Percentiles rank a stretch among this genome's conserved stretches.
These are phyloP conservation scores for Heptranchias perlo DNA, from an alignment of 2,113 vertebrate genomes.

Conservation along the genomic window DNA sequence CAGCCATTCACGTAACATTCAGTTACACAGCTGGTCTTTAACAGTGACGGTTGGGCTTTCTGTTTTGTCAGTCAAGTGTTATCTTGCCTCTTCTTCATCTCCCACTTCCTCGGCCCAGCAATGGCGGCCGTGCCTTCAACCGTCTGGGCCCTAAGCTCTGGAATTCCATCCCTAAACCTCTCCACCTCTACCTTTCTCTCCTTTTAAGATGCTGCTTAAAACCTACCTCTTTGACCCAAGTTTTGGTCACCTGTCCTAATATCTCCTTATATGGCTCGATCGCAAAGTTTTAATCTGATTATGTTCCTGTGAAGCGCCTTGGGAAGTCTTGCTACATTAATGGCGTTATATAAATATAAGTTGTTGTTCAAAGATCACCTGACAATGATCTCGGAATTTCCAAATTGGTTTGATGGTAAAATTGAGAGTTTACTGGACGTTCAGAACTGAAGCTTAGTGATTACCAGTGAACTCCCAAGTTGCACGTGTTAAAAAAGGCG, in stretches of 20 bases:
- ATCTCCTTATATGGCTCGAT: not conserved
- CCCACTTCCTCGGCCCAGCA: not conserved
- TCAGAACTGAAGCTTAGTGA: not conserved
- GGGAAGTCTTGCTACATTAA: not conserved
- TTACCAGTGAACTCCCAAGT: too few relatives aligned
- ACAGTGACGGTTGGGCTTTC: not conserved
- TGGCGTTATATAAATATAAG: too few relatives aligned
- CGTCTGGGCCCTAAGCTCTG: not conserved
- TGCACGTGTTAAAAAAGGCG: not conserved
- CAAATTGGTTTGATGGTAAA: not conserved
- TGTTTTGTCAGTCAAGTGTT: not conserved
- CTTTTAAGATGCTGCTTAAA: not conserved
- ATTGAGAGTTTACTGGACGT: not conserved
- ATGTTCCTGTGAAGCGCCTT: not conserved
- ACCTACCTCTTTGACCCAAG: not conserved
- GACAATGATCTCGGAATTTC: not conserved
- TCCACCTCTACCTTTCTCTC: not conserved
- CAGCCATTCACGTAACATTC: not conserved
- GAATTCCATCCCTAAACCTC: not conserved
- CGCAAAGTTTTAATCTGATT: not conserved
- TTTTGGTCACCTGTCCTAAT: not conserved
- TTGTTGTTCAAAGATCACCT: not conserved
- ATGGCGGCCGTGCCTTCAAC: not conserved
- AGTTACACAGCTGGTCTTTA: not conserved
- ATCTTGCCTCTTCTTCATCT: not conserved